These are phyloP conservation scores for Aleiodes leptofemur DNA, from an alignment of 2,888 invertebrate genomes.

Conservation along the genomic window DNA sequence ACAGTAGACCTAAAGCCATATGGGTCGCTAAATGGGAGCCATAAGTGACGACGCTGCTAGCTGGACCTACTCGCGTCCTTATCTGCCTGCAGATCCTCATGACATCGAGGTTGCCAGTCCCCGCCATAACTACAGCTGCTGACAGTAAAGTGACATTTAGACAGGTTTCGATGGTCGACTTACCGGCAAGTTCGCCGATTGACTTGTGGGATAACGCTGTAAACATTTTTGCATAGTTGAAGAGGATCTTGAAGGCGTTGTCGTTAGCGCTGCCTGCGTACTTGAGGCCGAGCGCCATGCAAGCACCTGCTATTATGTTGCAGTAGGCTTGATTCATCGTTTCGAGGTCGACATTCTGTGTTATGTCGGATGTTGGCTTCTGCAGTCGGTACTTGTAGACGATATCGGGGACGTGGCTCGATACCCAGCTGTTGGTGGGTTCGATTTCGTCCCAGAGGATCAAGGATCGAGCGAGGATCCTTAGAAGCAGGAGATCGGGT, in stretches of 20 bases:
- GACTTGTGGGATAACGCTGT: constrained; percentile 82
- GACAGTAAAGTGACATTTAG: constrained; percentile 89
- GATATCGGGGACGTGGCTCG: constrained; percentile 86
- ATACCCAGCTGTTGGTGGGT: constrained; percentile 90
- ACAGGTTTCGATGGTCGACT: constrained; percentile 92
- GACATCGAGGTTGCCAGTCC: constrained; percentile 91
- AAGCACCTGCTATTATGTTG: constrained; percentile 96
- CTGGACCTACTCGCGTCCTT: constrained; percentile 86
- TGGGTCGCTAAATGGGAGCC: constrained; percentile 97
- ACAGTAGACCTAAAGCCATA: constrained; percentile 94
- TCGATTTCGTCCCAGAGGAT: constrained; percentile 92
- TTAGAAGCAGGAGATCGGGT: constrained; percentile 91
- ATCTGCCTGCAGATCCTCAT: constrained; percentile 91
- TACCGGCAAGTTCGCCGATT: constrained; percentile 91
- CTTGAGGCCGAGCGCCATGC: constrained; percentile 93
- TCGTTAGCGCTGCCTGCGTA: constrained; percentile 94
- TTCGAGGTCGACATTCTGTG: constrained; percentile 87
- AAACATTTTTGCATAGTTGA: constrained; percentile 84
- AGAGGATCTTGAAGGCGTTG: constrained; percentile 87
- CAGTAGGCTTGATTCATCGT: constrained; percentile 98
- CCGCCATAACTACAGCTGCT: constrained; percentile 94
- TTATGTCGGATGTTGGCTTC: constrained; percentile 81
- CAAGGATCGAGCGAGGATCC: constrained; percentile 87
- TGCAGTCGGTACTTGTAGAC: constrained; percentile 88
- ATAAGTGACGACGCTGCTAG: constrained; percentile 85